A percentile compares a stretch with the other conserved stretches of the same genome.
These are phyloP conservation scores for Zaprionus capensis DNA, from an alignment of 1,140 invertebrate genomes.

Conservation along the genomic window DNA sequence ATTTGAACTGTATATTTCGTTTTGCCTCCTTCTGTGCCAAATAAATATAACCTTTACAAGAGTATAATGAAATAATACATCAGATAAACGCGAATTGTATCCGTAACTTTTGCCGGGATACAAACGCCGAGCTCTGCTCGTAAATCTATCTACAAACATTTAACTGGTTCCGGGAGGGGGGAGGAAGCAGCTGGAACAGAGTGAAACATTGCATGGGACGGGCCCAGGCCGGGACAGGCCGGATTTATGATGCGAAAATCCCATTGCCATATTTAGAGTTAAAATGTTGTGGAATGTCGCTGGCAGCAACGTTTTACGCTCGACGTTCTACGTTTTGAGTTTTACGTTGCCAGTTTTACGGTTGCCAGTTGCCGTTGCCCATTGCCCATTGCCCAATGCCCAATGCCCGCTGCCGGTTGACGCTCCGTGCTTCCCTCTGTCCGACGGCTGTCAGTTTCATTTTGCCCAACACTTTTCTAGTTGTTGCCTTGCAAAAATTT, in stretches of 20 bases:
- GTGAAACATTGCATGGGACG: neutral
- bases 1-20: neutral
- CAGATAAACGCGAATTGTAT: conserved; percentile 37
- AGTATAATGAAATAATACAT: conserved; percentile 8
- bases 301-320: conserved; percentile 35
- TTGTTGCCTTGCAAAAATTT: conserved; percentile 61
- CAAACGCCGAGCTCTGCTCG: conserved; percentile 11
- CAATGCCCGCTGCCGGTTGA: neutral
- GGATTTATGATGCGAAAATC: conserved; percentile 71
- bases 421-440: neutral
- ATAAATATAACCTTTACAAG: neutral
- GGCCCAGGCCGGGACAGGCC: neutral
- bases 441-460: conserved; percentile 54
- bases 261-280: conserved; percentile 38
- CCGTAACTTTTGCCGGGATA: conserved; percentile 14
- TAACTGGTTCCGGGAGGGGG: conserved; percentile 28
- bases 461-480: conserved; percentile 58
- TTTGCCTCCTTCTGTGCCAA: neutral
- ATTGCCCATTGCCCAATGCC: neutral
- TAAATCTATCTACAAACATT: conserved; percentile 43
- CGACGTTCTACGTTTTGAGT: conserved; percentile 19
- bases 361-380: conserved; percentile 21
- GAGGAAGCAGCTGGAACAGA: conserved; percentile 1
- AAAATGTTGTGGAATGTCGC: conserved; percentile 37
- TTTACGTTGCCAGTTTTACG: conserved; percentile 16